Evolutionary conservation across 1,140 invertebrate genomes (phyloP), one percentile per base, ranked within the genome.

Genomic region (Leptinotarsa undecemlineata): DNA sequence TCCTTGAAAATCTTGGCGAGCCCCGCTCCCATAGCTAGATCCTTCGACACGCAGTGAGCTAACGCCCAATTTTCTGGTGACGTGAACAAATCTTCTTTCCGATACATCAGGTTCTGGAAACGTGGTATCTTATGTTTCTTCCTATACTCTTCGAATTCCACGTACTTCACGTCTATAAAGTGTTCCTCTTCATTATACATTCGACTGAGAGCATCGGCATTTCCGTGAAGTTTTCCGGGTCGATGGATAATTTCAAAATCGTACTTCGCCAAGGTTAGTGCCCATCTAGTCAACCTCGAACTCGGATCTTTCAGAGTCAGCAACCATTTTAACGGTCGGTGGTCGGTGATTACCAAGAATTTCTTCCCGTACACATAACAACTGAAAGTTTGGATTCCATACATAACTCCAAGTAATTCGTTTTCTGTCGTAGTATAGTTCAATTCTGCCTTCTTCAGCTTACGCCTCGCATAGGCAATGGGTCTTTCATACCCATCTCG

Each of bases 261-360:
- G 19, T 63, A 76, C 69, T 76, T 67, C 33, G 19, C 14, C 33
- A 76, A 42, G 14, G 15, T 69, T 13, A 76, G 47, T 51, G 13
- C 8, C 66, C 75, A 76, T 20, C 75, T 48, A 33, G 20, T 21
- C 13, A 76, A 19, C 60, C 48, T 48, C 4, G 75, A 74, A 63
- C 21, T 63, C 1, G 75, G 75, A 4, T 76, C 75, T 47, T 76
- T 76, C 15, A 76, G n/a, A 14, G 60, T 68, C 14, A 74, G 11
- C 1, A 75, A 42, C 74, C 74, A 75, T 61, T 72, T 33, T n/a
- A 68, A 48, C 71, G 72, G 72, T 69, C 48, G 1, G 68, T 74
- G 72, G 21, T 74, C 2, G 15, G 66, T 74, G 11, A 68, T 19
- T 5, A 74, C 23, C n/a, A 17, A 51, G 60, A 74, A 74, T 48